These are phyloP conservation scores for Shinisaurus crocodilurus DNA, from an alignment of 2,113 vertebrate species.

Conservation along the genomic window DNA sequence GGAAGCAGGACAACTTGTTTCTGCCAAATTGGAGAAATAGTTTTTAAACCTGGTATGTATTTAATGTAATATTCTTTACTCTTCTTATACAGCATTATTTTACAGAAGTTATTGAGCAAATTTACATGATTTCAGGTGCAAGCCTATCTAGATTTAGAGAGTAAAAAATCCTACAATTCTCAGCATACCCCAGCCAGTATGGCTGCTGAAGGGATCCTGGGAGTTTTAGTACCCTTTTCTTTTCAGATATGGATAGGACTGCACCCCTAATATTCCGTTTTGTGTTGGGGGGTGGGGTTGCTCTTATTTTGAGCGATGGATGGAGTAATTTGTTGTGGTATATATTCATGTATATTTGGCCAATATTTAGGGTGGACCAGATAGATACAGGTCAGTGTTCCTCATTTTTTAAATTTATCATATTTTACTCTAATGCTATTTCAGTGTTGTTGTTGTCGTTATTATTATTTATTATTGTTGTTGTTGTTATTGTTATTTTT, in stretches of 20 bases:
- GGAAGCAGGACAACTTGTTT: conserved; percentile 36
- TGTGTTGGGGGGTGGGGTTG: too few species aligned
- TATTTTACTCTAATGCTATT: fast-evolving
- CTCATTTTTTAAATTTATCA: neutral
- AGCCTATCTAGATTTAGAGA: too few species aligned
- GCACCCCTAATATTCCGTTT: too few species aligned
- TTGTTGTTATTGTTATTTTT: fast-evolving
- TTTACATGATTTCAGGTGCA: neutral
- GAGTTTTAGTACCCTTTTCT: too few species aligned
- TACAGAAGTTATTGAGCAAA: fast-evolving
- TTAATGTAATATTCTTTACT: fast-evolving
- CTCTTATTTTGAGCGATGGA: too few species aligned
- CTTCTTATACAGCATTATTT: fast-evolving
- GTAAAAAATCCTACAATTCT: too few species aligned
- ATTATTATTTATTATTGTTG: too few species aligned
- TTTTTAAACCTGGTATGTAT: conserved; percentile 61
- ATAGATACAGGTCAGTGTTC: neutral
- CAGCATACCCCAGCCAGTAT: too few species aligned
- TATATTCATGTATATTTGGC: neutral
- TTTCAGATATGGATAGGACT: too few species aligned
- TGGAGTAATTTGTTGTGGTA: neutral
- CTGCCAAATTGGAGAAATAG: conserved; percentile 8
- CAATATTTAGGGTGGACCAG: too few species aligned
- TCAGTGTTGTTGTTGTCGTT: too few species aligned
- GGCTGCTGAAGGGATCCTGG: too few species aligned